Evolutionary conservation across 2,888 invertebrate genomes (phyloP), one percentile per base, ranked within the genome.

Genomic region (Pachydiplax longipennis): DNA sequence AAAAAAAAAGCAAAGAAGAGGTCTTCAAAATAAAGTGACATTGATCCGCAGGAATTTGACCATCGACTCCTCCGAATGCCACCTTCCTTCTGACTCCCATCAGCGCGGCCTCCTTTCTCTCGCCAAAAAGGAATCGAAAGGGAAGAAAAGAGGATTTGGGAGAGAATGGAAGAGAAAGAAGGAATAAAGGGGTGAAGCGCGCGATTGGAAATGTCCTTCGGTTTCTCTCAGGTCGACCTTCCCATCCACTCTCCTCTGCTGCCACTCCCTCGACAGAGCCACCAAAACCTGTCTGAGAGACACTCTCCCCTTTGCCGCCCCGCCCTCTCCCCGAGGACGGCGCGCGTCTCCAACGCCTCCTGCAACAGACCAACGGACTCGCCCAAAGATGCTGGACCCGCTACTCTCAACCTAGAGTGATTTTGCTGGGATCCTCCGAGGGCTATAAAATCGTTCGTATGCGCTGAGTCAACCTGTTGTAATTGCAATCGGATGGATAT

Each of bases 251-350:
- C 87, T 87, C 61, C 40, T 48, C 25, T 1, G 5, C 37, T 48
- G 61, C 65, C 87, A 65, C 87, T 65, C 65, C 87, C 87, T 61
- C 22, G 65, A 65, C n/a, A 73, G 73, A 73, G 73, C 73, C 87
- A 87, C 87, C 87, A 40, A 87, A 87, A 87, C 87, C 87, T 87
- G 87, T 87, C 87, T 87, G 87, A n/a, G 83, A 87, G 87, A 87
- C 87, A 37, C 87, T 13, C 31, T 25, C 25, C 73, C 40, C 40
- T 25, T 25, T 31, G 12, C 73, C 25, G 25, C n/a, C 73, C 73
- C 73, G 13, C 25, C 25, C 31, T 73, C 65, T 44, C 37, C 35
- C 37, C 31, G 18, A 80, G 18, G 31, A 18, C 81, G 81, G 40
- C 40, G 40, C 81, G 81, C 81, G 40, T 37, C 81, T 13, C 22